Conservation (phyloP, 2,888 invertebrate genomes). For the Cryptocephalus moraei region DNA sequence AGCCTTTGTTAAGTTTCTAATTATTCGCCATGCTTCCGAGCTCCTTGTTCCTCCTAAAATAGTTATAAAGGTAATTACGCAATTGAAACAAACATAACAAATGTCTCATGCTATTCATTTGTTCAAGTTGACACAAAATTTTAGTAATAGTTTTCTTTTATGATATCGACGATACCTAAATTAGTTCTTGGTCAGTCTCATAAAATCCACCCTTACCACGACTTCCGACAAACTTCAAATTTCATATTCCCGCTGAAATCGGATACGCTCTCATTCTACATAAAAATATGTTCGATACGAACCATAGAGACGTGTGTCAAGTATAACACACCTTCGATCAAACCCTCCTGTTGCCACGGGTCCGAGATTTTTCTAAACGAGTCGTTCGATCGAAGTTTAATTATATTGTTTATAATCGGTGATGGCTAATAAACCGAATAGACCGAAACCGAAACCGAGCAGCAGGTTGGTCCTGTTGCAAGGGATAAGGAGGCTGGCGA, state of each 20-base stretch:
- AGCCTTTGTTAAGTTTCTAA: too few species aligned
- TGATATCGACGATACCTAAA: too few species aligned
- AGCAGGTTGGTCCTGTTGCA: conserved; percentile 28
- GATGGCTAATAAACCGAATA: conserved; percentile 8
- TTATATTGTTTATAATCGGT: background rate
- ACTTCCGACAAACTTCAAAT: background rate
- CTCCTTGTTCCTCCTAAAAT: too few species aligned
- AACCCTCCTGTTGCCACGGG: conserved; percentile 8
- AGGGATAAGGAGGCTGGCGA: conserved; percentile 29
- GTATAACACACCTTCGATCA: conserved; percentile 17
- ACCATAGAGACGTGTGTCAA: conserved; percentile 6
- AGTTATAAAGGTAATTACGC: too few species aligned
- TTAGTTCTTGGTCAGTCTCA: too few species aligned
- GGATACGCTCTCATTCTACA: background rate
- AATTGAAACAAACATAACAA: too few species aligned
- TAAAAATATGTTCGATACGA: background rate
- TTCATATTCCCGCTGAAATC: background rate
- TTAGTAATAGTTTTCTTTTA: too few species aligned
- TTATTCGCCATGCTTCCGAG: too few species aligned
- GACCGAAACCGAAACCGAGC: conserved; percentile 7
- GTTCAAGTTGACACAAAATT: too few species aligned
- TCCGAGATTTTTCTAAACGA: background rate
- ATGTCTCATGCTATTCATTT: too few species aligned
- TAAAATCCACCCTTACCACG: too few species aligned
- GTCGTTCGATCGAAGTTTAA: background rate